phyloP scores from a whole-genome alignment of 2,888 invertebrate genomes.

The Terebella lapidaria region DNA sequence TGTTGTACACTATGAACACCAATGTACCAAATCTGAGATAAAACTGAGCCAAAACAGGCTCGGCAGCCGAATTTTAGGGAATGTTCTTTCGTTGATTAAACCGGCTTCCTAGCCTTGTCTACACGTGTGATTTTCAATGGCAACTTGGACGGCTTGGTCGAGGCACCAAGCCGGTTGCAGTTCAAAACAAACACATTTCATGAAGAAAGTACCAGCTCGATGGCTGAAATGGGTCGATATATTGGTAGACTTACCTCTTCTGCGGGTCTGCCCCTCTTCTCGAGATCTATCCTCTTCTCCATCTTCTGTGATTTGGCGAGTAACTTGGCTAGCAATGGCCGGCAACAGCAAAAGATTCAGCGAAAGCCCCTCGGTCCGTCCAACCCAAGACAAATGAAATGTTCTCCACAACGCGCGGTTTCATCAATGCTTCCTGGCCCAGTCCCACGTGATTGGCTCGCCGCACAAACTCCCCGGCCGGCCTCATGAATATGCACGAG shows the following conservation, averaged over 20 bases:
- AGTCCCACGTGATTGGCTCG: background rate
- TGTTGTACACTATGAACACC: too few species aligned
- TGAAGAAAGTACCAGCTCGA: too few species aligned
- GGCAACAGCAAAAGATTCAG: background rate
- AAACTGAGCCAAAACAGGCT: too few species aligned
- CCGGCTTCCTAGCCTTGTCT: too few species aligned
- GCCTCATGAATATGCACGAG: background rate
- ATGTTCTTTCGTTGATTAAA: too few species aligned
- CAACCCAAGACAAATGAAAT: background rate
- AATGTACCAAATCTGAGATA: too few species aligned
- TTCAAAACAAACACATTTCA: too few species aligned
- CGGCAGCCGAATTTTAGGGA: too few species aligned
- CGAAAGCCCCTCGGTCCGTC: background rate
- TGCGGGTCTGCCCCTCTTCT: conserved; percentile 85
- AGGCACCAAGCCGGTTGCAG: too few species aligned
- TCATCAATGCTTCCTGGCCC: background rate
- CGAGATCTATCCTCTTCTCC: conserved; percentile 72
- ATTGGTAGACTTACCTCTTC: conserved; percentile 66
- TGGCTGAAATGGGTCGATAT: too few species aligned
- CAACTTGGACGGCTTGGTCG: too few species aligned
- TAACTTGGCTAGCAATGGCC: background rate
- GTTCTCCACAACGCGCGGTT: conserved; percentile 2
- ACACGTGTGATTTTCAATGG: too few species aligned
- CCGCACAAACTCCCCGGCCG: background rate
- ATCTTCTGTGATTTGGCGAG: conserved; percentile 15